Evolutionary conservation across 2,113 vertebrate species (phyloP).

Genomic region (Larimichthys polyactis): DNA sequence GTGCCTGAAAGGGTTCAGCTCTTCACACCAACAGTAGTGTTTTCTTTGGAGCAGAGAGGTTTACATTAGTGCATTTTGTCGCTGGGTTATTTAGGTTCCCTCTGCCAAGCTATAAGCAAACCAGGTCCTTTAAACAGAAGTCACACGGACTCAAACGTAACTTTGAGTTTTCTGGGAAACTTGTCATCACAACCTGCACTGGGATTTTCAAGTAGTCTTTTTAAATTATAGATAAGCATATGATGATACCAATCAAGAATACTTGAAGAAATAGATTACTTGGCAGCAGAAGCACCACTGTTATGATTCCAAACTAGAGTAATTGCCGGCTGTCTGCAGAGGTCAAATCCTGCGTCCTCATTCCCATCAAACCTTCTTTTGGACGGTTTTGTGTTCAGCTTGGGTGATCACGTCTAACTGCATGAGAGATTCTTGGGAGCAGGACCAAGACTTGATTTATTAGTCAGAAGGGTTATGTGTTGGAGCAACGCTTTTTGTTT

Average conservation of each 20-base stretch:
- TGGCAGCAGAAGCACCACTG: not conserved
- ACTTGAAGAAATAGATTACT: not conserved
- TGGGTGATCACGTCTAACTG: not conserved
- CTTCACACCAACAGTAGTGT: constrained; percentile 3
- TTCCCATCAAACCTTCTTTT: not conserved
- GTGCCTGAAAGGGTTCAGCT: not conserved
- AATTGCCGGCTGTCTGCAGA: not conserved
- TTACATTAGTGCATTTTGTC: constrained; percentile 20
- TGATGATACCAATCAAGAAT: not conserved
- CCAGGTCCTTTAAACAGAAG: not conserved
- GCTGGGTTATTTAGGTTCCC: constrained; percentile 15
- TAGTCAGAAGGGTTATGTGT: not conserved
- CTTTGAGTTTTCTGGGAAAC: not conserved
- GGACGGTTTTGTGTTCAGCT: not conserved
- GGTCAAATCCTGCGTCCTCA: not conserved
- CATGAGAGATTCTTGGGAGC: not conserved
- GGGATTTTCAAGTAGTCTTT: not conserved
- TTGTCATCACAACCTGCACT: not conserved
- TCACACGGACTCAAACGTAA: not conserved
- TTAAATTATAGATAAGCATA: not conserved
- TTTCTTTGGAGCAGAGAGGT: constrained; percentile 3
- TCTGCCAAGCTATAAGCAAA: constrained; percentile 13
- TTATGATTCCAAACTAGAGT: not conserved
- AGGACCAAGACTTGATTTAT: not conserved
- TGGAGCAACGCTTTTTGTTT: not conserved